A percentile compares a stretch with the other conserved stretches of the same genome.
phyloP scores from a whole-genome alignment of 2,113 vertebrate species.

The Platycercus adscitus region DNA sequence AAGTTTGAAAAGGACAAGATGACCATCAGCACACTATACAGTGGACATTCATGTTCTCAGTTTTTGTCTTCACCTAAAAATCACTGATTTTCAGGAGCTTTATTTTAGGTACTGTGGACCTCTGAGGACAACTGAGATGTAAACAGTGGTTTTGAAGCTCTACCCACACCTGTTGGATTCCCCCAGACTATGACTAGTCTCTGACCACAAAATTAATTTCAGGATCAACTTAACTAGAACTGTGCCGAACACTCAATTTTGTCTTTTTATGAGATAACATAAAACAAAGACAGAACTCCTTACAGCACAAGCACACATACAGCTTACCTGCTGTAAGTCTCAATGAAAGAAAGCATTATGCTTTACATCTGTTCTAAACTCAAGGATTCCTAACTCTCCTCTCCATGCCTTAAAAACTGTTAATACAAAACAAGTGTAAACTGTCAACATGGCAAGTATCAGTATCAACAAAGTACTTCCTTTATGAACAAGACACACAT shows the following conservation, averaged over 20 bases:
- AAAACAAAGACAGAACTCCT: neutral
- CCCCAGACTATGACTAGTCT: rapidly evolving
- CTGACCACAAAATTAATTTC: neutral
- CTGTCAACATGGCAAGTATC: neutral
- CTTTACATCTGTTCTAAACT: neutral
- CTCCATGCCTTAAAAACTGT: neutral
- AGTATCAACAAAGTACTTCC: neutral
- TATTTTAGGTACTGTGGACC: neutral
- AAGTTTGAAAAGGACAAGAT: neutral
- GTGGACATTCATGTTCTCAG: neutral
- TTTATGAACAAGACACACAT: neutral
- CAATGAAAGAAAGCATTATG: neutral
- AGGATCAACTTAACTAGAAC: neutral
- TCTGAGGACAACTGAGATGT: rapidly evolving
- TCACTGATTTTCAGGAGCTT: neutral
- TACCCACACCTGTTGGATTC: neutral
- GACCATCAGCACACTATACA: rapidly evolving
- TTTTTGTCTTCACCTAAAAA: neutral
- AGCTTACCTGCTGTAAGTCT: neutral
- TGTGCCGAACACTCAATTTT: neutral
- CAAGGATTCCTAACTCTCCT: neutral
- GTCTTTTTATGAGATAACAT: neutral
- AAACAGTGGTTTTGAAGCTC: neutral
- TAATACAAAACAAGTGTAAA: neutral
- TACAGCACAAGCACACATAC: neutral